These are phyloP conservation scores for Condylura cristata DNA, from an alignment of 2,113 vertebrate species.

Conservation along the genomic window DNA sequence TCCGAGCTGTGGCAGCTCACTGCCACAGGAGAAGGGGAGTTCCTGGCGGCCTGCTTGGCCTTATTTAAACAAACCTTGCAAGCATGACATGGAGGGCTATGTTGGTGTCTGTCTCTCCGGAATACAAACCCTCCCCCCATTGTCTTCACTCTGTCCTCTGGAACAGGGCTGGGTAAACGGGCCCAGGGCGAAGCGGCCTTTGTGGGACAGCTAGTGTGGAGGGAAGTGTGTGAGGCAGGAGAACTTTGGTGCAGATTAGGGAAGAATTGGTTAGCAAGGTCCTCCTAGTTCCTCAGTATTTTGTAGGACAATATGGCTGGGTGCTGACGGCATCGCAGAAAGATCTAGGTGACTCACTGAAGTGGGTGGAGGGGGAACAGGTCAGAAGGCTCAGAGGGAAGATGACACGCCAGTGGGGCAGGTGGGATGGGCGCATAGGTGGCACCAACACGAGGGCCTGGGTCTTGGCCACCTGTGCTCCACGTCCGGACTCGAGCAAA, in stretches of 20 bases:
- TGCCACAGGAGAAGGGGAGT: background rate
- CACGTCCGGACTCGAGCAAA: too few relatives aligned
- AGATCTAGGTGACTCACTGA: background rate
- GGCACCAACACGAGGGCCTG: background rate
- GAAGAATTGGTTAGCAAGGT: too few relatives aligned
- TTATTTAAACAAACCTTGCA: background rate
- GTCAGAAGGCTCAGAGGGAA: background rate
- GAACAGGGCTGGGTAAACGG: background rate
- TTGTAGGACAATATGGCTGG: background rate
- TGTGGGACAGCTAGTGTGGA: background rate
- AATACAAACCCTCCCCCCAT: background rate
- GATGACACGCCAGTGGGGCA: background rate
- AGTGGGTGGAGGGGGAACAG: too few relatives aligned
- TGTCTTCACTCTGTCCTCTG: too few relatives aligned
- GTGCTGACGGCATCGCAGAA: background rate
- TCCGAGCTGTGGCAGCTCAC: background rate
- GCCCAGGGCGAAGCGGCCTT: fast-evolving
- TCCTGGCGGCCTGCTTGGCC: background rate
- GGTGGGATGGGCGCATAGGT: background rate
- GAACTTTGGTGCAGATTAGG: background rate
- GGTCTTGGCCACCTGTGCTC: background rate
- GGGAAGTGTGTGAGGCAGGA: fast-evolving
- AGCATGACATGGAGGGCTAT: fast-evolving
- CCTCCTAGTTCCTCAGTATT: background rate
- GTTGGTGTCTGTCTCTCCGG: background rate